Conservation (phyloP, 2,113 vertebrate species). For the Eulacestoma nigropectus region DNA sequence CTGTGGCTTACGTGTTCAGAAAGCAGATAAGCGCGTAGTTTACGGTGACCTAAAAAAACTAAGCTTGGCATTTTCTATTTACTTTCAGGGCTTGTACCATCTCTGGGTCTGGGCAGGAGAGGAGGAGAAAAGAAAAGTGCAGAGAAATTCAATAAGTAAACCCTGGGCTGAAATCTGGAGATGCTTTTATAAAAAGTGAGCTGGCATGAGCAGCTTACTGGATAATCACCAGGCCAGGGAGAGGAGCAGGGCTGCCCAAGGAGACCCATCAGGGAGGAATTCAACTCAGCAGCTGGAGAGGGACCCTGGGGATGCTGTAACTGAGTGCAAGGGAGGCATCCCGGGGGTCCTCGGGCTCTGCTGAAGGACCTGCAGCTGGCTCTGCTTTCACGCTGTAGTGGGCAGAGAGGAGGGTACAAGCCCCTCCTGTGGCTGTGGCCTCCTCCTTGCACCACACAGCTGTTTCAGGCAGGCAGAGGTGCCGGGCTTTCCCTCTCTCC, state of each 20-base stretch:
- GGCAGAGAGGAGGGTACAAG: not conserved
- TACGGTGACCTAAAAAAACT: slow-evolving; percentile 18
- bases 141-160: slow-evolving; percentile 4
- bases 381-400: rapidly evolving
- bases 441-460: not conserved
- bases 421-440: rapidly evolving
- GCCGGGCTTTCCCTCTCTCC: not conserved
- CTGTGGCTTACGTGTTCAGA: not conserved
- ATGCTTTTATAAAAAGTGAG: not conserved
- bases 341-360: rapidly evolving
- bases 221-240: not conserved
- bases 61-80: slow-evolving; percentile 20
- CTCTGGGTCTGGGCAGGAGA: not conserved
- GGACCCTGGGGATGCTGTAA: not conserved
- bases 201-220: not conserved
- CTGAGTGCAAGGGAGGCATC: not conserved
- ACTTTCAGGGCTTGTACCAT: not conserved
- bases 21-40: slow-evolving; percentile 5
- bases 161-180: not conserved
- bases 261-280: not conserved
- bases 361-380: not conserved
- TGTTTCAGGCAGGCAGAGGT: rapidly evolving
- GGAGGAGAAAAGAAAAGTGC: slow-evolving; percentile 4
- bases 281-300: not conserved
- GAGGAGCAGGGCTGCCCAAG: not conserved